Evolutionary conservation across 1,140 invertebrate genomes (phyloP), one percentile per base, ranked within the genome.

Genomic region (Pogonomyrmex californicus): DNA sequence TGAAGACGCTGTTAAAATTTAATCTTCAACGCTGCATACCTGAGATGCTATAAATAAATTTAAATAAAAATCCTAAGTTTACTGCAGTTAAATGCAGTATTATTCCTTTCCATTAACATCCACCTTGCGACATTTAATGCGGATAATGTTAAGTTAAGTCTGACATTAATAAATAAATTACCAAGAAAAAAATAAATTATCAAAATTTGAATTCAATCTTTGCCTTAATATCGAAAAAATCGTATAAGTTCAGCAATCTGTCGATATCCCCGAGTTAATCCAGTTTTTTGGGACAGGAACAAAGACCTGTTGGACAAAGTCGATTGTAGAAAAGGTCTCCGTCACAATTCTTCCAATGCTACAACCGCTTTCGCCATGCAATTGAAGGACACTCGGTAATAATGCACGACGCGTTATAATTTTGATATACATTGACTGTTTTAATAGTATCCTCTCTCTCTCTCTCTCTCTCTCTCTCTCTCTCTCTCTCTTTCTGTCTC

Each of bases 251-350:
- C 10, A 36, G 33, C 1, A 51, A 56, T 41, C 51, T 65, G 4
- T 79, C 41, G n/a, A 63, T 23, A 68, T 41, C 14, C 4, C 9
- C 7, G 14, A 41, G 14, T 63, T 70, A 49, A 60, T 36, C 12
- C 17, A 36, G 10, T 9, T 17, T 36, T 76, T 65, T 4, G 23
- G 4, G 23, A 63, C 33, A 49, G 12, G 4, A 36, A 71, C 44
- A 60, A 86, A 23, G 23, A 44, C 30, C 17, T 17, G 36, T 54
- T 44, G 78, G 5, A 62, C 5, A 75, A 81, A 86, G 51, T 63
- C 73, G 66, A 49, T 58, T 60, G 81, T 38, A 63, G 70, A 60
- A 85, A 60, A 65, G 54, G 63, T 54, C 82, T 78, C 63, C 49
- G 49, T 30, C 38, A 65, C 44, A 56, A 51, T 68, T 77, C 62